Percentiles rank a stretch among this genome's conserved stretches.
These are phyloP conservation scores for Petrocephalus sullivani DNA, from an alignment of 2,797 vertebrate genomes.

Conservation along the genomic window DNA sequence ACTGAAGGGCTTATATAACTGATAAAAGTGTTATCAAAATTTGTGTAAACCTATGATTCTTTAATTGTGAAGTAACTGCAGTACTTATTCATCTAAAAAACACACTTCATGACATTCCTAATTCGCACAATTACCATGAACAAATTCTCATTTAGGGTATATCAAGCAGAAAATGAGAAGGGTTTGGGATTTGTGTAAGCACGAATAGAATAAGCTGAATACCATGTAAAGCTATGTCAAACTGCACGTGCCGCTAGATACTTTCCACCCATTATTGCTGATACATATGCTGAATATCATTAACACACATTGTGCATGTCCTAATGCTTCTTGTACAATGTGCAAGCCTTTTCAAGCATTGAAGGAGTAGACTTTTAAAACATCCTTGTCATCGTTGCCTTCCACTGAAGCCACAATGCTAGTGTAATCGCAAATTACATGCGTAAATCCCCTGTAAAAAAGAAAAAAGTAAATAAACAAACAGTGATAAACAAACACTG, in stretches of 20 bases:
- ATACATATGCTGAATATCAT: background rate
- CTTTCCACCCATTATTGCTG: background rate
- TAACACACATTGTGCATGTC: background rate
- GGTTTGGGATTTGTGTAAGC: background rate
- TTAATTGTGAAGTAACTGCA: too few species aligned
- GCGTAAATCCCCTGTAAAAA: constrained; percentile 59
- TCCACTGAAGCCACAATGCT: constrained; percentile 63
- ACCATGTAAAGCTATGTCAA: background rate
- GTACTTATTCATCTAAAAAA: too few species aligned
- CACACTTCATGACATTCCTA: too few species aligned
- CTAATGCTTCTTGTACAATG: background rate
- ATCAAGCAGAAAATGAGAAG: background rate
- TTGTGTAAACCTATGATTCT: too few species aligned
- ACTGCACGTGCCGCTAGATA: background rate
- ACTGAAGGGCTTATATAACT: too few species aligned
- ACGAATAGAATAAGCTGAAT: too few species aligned
- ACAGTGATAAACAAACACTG: background rate
- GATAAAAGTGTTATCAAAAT: too few species aligned
- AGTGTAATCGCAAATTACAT: constrained; percentile 62
- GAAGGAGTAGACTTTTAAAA: constrained; percentile 63
- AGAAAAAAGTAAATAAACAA: background rate
- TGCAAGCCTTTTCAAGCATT: constrained; percentile 44
- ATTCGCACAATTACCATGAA: background rate
- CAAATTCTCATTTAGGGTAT: background rate
- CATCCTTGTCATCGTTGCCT: constrained; percentile 58